Evolutionary conservation across 2,888 invertebrate species (phyloP).

Genomic region (Ptilodon capucinus): DNA sequence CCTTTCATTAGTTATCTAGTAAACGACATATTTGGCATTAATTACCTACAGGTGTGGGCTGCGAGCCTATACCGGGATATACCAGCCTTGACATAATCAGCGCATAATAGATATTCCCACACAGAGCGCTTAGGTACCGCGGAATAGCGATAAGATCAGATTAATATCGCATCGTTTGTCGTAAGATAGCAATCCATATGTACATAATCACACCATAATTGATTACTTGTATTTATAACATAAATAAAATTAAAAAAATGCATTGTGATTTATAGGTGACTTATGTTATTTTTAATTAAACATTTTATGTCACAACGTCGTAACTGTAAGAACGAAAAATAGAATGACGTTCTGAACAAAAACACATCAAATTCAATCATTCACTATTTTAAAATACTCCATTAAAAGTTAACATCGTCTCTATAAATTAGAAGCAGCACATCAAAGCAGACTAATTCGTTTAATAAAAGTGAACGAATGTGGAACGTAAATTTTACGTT

Average conservation of each 20-base stretch:
- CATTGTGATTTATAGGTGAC: too few species aligned
- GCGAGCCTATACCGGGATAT: conserved; percentile 49
- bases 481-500: conserved; percentile 21
- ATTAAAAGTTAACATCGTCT: conserved; percentile 1
- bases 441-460: conserved; percentile 24
- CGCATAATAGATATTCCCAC: conserved; percentile 53
- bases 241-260: too few species aligned
- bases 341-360: background rate
- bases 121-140: conserved; percentile 52
- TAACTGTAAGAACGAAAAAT: background rate
- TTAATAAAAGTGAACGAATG: conserved; percentile 12
- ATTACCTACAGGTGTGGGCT: conserved; percentile 61
- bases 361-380: background rate
- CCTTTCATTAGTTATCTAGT: conserved; percentile 24
- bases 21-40: conserved; percentile 51
- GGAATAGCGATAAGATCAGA: conserved; percentile 13
- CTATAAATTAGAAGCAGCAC: conserved; percentile 21
- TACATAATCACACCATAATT: too few species aligned
- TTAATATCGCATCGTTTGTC: background rate
- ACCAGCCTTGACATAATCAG: conserved; percentile 48
- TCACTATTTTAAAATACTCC: conserved; percentile 2
- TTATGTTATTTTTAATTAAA: background rate
- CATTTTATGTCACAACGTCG: background rate
- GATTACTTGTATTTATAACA: too few species aligned
- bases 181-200: too few species aligned